Evolutionary conservation across 2,888 invertebrate species (phyloP), one percentile per base, ranked within the genome.

Genomic region (Eristalis tenax): DNA sequence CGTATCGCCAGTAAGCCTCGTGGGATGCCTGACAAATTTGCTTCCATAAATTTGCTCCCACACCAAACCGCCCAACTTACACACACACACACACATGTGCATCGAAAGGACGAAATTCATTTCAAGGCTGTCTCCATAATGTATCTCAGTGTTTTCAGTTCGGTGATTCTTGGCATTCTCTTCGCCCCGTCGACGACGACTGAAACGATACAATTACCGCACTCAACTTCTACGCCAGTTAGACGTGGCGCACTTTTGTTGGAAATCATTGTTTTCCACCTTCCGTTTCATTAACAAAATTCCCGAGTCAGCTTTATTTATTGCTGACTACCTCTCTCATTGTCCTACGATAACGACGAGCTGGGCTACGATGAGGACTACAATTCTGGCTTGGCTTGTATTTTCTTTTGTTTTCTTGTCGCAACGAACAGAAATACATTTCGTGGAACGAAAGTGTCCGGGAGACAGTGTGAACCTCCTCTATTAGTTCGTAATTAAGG

Each of bases 401-500:
- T 28, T 57, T 61, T 11, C 3, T 11, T 63, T 63, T 28, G 63
- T 32, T 63, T 15, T 11, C 11, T 2, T 11, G 23, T 59, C 23
- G 57, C 11, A 59, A 40, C 40, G 38, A 40, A 26, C 40, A 61
- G 40, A 28, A 23, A 50, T 22, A 23, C 18, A 59, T 32, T 57
- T 38, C 35, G 56, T n/a, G 22, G 26, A 56, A 38, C 38, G 38
- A 38, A 11, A 13, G 11, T 38, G 38, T 38, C 13, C 38, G 57
- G 61, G 22, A 61, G 40, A 61, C 61, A 76, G 11, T 38, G 23
- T 35, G 61, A 23, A 68, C 76, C 68, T 68, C 43, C 22, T 68
- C 76, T 68, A 76, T 76, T 76, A 76, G 76, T 68, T 76, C 68
- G 68, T 76, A 61, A 76, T 76, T 76, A 76, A 68, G 76, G 76